Evolutionary conservation across 2,888 invertebrate genomes (phyloP).

Genomic region (Cyrtodaria siliqua): DNA sequence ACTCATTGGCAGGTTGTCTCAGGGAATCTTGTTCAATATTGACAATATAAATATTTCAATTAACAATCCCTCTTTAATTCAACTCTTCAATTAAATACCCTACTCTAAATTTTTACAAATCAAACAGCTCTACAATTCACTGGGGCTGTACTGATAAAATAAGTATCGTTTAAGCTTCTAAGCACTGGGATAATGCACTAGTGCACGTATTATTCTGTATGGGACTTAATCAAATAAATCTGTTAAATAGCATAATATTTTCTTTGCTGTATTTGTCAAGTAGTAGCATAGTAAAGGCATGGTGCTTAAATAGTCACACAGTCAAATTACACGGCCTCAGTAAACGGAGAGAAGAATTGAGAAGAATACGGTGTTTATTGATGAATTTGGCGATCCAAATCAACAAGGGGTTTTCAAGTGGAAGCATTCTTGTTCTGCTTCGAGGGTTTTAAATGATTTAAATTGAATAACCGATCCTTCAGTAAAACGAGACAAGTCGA

Average conservation of each 20-base stretch:
- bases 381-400: not conserved
- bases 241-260: conserved; percentile 14
- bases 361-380: too few species aligned
- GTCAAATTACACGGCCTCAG: conserved; percentile 4
- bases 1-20: too few species aligned
- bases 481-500: not conserved
- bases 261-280: conserved; percentile 8
- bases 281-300: too few species aligned
- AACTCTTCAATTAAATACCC: not conserved
- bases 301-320: not conserved
- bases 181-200: too few species aligned
- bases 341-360: not conserved
- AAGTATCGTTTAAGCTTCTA: too few species aligned
- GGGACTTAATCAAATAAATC: conserved; percentile 7
- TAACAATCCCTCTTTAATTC: not conserved
- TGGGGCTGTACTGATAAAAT: too few species aligned
- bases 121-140: too few species aligned
- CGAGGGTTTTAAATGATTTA: conserved; percentile 2
- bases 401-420: not conserved
- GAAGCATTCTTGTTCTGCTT: not conserved
- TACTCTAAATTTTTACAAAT: not conserved
- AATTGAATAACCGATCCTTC: conserved; percentile 10
- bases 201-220: not conserved
- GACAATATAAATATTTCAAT: conserved; percentile 4
- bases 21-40: too few species aligned